phyloP scores from a whole-genome alignment of 2,113 vertebrate species.

The Macaca fascicularis region DNA sequence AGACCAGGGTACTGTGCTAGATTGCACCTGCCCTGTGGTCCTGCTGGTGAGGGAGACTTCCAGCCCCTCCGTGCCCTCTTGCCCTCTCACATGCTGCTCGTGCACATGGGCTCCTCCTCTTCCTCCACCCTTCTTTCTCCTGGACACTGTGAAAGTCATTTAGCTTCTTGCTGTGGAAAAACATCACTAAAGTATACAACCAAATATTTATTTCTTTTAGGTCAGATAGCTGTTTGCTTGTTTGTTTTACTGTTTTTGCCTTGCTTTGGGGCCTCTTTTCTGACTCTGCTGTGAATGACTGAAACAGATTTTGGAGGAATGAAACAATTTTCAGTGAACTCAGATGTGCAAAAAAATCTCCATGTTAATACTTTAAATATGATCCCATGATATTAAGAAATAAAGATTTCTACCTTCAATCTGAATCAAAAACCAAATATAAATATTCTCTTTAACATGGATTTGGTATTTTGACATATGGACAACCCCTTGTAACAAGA shows the following conservation, averaged over 20 bases:
- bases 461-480: neutral
- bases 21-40: neutral
- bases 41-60: neutral
- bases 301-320: neutral
- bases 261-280: neutral
- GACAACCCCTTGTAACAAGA: neutral
- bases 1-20: too few relatives aligned
- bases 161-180: neutral
- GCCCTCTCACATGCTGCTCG: neutral
- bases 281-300: neutral
- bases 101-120: neutral
- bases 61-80: neutral
- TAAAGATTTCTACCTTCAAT: neutral
- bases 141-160: neutral
- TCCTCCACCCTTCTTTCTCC: neutral
- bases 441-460: neutral
- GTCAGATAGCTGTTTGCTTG: neutral
- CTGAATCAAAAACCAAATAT: neutral
- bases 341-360: neutral
- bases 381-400: neutral
- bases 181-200: neutral
- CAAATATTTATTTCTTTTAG: neutral
- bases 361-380: neutral
- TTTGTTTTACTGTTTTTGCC: neutral
- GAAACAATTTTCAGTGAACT: neutral